These are phyloP conservation scores for Agrochola circellaris DNA, from an alignment of 2,888 invertebrate genomes.

Conservation along the genomic window DNA sequence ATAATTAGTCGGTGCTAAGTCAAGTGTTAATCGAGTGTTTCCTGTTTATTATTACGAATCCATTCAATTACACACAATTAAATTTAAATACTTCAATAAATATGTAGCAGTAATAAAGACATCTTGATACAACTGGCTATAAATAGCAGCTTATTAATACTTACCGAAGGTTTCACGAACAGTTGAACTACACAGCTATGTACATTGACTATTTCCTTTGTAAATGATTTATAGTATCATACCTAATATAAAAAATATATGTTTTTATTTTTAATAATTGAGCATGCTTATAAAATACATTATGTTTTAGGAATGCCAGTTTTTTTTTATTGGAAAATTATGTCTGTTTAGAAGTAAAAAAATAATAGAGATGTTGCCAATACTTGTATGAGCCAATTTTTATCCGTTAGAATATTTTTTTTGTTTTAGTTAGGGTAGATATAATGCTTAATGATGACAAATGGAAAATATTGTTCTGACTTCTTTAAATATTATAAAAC, in stretches of 20 bases:
- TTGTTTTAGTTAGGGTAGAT: no score
- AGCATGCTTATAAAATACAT: not conserved
- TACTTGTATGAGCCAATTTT: not conserved
- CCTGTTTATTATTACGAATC: not conserved
- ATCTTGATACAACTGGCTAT: constrained; percentile 35
- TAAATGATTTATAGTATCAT: constrained; percentile 33
- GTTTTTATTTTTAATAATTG: constrained; percentile 17
- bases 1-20: constrained; percentile 14
- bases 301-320: not conserved
- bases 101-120: constrained; percentile 6
- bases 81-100: constrained; percentile 17
- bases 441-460: no score
- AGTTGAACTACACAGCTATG: constrained; percentile 20
- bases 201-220: constrained; percentile 19
- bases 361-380: not conserved
- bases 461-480: no score
- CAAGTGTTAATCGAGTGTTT: constrained; percentile 21
- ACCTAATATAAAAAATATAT: not conserved
- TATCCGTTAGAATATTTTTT: no score
- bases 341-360: not conserved
- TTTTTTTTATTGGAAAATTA: not conserved
- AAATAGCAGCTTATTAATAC: constrained; percentile 46
- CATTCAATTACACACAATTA: constrained; percentile 1
- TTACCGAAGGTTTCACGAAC: constrained; percentile 26
- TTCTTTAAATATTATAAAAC: no score